Evolutionary conservation across 2,797 vertebrate genomes (phyloP).

Genomic region (Xenopus petersii): DNA sequence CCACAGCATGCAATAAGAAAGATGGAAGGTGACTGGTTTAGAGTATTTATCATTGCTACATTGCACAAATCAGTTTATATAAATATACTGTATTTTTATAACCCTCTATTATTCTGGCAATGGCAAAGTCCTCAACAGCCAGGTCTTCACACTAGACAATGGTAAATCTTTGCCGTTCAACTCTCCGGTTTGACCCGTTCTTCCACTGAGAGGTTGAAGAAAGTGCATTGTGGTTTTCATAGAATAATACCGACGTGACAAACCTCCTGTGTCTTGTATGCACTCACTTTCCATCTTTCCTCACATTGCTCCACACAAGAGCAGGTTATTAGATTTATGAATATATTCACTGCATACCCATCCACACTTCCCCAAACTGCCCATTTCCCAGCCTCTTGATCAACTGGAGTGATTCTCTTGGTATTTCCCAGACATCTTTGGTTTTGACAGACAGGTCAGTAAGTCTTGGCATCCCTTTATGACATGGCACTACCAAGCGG

Average conservation of each 20-base stretch:
- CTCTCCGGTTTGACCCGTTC: background rate
- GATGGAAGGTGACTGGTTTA: slow-evolving; percentile 69
- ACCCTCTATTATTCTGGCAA: no score
- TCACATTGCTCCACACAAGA: slow-evolving; percentile 54
- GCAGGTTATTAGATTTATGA: slow-evolving; percentile 58
- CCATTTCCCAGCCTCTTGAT: slow-evolving; percentile 97
- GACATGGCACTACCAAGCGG: slow-evolving; percentile 94
- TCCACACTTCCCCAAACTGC: slow-evolving; percentile 99
- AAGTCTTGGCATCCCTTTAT: slow-evolving; percentile 96
- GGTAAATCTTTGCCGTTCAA: no score
- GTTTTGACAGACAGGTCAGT: slow-evolving; percentile 98
- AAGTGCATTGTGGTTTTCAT: background rate
- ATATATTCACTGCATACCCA: slow-evolving; percentile 83
- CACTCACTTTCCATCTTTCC: slow-evolving; percentile 71
- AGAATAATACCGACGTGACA: background rate
- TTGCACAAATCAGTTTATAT: no score
- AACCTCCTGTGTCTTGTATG: background rate
- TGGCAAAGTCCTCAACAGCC: no score
- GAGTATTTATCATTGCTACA: background rate
- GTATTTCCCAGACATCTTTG: slow-evolving; percentile 98
- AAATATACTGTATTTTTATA: no score
- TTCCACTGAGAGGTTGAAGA: background rate
- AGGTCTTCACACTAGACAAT: no score
- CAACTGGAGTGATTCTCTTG: slow-evolving; percentile 92
- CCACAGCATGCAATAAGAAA: slow-evolving; percentile 78